These are phyloP conservation scores for Achlya flavicornis DNA, from an alignment of 2,888 invertebrate genomes.

Conservation along the genomic window DNA sequence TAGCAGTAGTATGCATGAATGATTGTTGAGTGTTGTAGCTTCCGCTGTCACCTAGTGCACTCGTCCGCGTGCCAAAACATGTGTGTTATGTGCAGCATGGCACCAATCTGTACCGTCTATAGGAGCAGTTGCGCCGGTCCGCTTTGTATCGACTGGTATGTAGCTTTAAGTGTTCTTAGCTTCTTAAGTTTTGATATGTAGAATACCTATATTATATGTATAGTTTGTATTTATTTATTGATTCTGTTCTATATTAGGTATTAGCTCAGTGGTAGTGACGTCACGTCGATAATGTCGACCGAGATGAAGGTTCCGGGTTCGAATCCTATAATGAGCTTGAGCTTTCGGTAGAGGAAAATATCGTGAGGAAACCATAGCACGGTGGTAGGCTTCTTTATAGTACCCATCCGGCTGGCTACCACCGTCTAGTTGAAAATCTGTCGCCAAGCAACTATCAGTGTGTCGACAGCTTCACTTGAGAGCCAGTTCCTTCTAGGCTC, in stretches of 20 bases:
- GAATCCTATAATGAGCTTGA: too few species aligned
- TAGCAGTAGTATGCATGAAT: slow-evolving; percentile 29
- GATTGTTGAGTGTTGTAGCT: slow-evolving; percentile 47
- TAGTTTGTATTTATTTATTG: not conserved
- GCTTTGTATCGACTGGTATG: slow-evolving; percentile 77
- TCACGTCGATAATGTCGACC: too few species aligned
- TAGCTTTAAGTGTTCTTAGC: slow-evolving; percentile 20
- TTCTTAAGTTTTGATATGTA: not conserved
- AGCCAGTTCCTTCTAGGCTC: too few species aligned
- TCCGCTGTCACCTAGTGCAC: slow-evolving; percentile 79
- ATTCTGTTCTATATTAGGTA: not conserved
- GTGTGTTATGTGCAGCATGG: slow-evolving; percentile 73
- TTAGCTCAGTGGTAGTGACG: not conserved
- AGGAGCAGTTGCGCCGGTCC: slow-evolving; percentile 70
- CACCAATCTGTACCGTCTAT: slow-evolving; percentile 66
- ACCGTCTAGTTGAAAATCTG: too few species aligned
- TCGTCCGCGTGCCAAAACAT: slow-evolving; percentile 72
- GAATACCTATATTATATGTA: not conserved
- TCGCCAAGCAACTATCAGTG: too few species aligned
- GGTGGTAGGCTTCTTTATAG: too few species aligned
- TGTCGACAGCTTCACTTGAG: too few species aligned
- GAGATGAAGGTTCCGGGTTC: too few species aligned
- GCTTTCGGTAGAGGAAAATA: too few species aligned
- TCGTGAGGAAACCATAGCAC: too few species aligned
- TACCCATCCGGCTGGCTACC: too few species aligned